phyloP scores from a whole-genome alignment of 2,797 vertebrate genomes.

The Clarias pachynema region DNA sequence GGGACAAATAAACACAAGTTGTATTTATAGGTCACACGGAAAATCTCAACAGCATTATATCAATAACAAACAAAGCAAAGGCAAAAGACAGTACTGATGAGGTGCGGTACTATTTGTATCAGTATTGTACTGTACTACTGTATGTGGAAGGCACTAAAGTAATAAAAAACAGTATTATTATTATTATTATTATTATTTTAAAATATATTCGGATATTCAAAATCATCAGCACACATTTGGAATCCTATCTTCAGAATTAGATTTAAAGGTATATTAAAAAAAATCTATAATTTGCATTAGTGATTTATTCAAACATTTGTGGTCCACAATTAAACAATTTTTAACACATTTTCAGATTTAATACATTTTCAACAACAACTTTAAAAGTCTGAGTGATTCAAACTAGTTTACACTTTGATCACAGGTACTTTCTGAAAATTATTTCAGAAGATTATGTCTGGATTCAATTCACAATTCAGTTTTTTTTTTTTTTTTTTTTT shows the following conservation, averaged over 20 bases:
- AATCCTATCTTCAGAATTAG: not conserved
- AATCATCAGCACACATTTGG: not conserved
- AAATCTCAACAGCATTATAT: conserved; percentile 14
- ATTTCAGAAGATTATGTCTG: not conserved
- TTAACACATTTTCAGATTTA: not conserved
- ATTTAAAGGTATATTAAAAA: not conserved
- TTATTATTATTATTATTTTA: not conserved
- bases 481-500: not conserved
- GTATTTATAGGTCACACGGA: conserved; percentile 39
- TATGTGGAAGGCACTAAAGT: no score
- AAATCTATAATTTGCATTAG: no score
- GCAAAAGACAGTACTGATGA: not conserved
- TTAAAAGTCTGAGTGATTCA: not conserved
- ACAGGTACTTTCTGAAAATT: not conserved
- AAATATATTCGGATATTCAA: not conserved
- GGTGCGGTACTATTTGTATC: not conserved
- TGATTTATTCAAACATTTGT: not conserved
- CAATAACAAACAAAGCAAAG: conserved; percentile 40
- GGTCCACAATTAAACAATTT: not conserved
- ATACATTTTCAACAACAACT: not conserved
- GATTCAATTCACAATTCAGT: not conserved
- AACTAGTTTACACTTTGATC: not conserved
- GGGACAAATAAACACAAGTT: conserved; percentile 47
- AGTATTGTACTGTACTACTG: not conserved
- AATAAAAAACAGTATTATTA: not conserved